These are phyloP conservation scores for Trissolcus japonicus DNA, from an alignment of 2,888 invertebrate genomes.

Conservation along the genomic window DNA sequence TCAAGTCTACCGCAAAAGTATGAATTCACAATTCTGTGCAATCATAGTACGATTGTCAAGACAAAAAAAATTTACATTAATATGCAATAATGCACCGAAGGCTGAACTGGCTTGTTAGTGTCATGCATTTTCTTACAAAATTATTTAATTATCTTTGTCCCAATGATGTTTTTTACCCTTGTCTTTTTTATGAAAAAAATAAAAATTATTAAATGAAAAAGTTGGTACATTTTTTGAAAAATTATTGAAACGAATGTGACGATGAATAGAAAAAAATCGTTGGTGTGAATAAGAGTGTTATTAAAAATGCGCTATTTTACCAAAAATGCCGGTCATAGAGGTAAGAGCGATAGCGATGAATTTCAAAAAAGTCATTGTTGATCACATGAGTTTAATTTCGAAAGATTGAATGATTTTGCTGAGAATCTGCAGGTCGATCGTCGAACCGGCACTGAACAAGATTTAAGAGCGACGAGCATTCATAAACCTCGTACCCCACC, in stretches of 20 bases:
- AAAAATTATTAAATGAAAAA: no score
- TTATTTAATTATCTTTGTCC: background rate
- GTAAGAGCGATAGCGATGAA: constrained; percentile 36
- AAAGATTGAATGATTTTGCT: constrained; percentile 2
- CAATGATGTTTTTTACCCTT: background rate
- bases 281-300: background rate
- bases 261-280: no score
- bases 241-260: no score
- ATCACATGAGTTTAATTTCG: constrained; percentile 12
- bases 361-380: constrained; percentile 42
- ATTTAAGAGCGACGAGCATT: constrained; percentile 49
- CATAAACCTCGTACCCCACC: constrained; percentile 57
- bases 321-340: constrained; percentile 43
- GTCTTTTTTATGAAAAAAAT: background rate
- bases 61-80: constrained; percentile 34
- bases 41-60: constrained; percentile 7
- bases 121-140: background rate
- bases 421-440: constrained; percentile 25
- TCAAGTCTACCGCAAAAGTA: background rate
- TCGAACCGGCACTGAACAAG: constrained; percentile 52
- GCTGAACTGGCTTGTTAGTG: constrained; percentile 8
- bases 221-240: no score
- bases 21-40: constrained; percentile 4
- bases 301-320: constrained; percentile 29
- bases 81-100: constrained; percentile 24